Percentiles rank a stretch among this genome's conserved stretches.
Evolutionary conservation across 1,140 invertebrate species (phyloP).

Genomic region (Drosophila ficusphila): DNA sequence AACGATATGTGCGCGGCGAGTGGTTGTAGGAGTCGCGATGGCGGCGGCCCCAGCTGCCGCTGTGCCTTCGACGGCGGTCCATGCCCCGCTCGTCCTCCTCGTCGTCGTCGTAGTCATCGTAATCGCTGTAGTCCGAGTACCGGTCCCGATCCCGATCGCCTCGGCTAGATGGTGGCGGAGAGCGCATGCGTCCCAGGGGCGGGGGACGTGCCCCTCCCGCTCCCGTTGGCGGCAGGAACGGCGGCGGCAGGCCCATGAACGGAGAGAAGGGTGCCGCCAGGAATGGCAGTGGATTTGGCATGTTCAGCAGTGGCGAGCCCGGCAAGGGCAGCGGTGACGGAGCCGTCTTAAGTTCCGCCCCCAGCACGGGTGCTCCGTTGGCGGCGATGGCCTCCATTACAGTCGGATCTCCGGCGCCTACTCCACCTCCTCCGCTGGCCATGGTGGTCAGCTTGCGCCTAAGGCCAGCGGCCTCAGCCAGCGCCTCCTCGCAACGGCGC

Average conservation of each 20-base stretch:
- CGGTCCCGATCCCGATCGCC: slow-evolving; percentile 49
- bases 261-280: slow-evolving; percentile 86
- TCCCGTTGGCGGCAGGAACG: slow-evolving; percentile 84
- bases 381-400: slow-evolving; percentile 37
- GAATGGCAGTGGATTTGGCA: slow-evolving; percentile 84
- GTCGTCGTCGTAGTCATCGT: slow-evolving; percentile 76
- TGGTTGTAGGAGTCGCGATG: slow-evolving; percentile 64
- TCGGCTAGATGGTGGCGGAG: slow-evolving; percentile 84
- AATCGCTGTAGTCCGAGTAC: slow-evolving; percentile 68
- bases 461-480: slow-evolving; percentile 89
- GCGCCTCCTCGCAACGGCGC: slow-evolving; percentile 90
- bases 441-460: slow-evolving; percentile 88
- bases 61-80: slow-evolving; percentile 54
- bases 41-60: slow-evolving; percentile 63
- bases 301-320: slow-evolving; percentile 70
- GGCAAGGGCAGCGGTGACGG: slow-evolving; percentile 83
- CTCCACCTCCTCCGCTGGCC: slow-evolving; percentile 39
- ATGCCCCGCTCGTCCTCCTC: slow-evolving; percentile 58
- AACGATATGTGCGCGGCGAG: slow-evolving; percentile 78
- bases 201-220: slow-evolving; percentile 86
- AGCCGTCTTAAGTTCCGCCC: slow-evolving; percentile 51
- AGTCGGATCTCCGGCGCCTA: slow-evolving; percentile 43
- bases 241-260: slow-evolving; percentile 84
- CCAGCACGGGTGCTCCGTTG: slow-evolving; percentile 33
- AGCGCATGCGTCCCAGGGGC: slow-evolving; percentile 87